phyloP scores from a whole-genome alignment of 2,888 invertebrate genomes.

The Leucozona laternaria region DNA sequence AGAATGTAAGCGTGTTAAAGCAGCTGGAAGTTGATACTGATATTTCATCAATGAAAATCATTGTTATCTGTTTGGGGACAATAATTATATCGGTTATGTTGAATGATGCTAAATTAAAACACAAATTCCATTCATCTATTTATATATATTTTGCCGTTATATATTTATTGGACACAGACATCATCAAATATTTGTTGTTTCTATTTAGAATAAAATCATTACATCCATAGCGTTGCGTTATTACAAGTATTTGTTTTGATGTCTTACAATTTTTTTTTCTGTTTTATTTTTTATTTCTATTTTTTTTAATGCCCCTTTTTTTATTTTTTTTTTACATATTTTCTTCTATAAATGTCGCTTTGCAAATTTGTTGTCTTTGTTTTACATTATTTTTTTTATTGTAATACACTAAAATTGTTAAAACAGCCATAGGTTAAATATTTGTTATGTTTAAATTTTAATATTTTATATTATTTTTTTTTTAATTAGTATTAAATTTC shows the following conservation, averaged over 20 bases:
- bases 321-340: constrained; percentile 42
- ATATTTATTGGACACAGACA: constrained; percentile 74
- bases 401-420: constrained; percentile 70
- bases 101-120: constrained; percentile 39
- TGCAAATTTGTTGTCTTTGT: constrained; percentile 24
- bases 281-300: constrained; percentile 20
- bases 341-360: constrained; percentile 45
- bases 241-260: constrained; percentile 16
- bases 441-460: constrained; percentile 48
- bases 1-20: too few species aligned
- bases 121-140: constrained; percentile 56
- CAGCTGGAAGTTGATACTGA: too few species aligned
- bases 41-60: too few species aligned
- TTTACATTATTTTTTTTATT: constrained; percentile 51
- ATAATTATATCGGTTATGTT: too few species aligned
- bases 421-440: constrained; percentile 76
- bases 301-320: constrained; percentile 31
- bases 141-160: constrained; percentile 48
- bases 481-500: constrained; percentile 48
- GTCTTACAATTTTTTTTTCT: constrained; percentile 16
- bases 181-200: constrained; percentile 56
- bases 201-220: constrained; percentile 29
- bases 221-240: constrained; percentile 35
- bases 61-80: too few species aligned
- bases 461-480: constrained; percentile 22